Evolutionary conservation across 2,888 invertebrate species (phyloP).

Genomic region (Oxycera nigricornis): DNA sequence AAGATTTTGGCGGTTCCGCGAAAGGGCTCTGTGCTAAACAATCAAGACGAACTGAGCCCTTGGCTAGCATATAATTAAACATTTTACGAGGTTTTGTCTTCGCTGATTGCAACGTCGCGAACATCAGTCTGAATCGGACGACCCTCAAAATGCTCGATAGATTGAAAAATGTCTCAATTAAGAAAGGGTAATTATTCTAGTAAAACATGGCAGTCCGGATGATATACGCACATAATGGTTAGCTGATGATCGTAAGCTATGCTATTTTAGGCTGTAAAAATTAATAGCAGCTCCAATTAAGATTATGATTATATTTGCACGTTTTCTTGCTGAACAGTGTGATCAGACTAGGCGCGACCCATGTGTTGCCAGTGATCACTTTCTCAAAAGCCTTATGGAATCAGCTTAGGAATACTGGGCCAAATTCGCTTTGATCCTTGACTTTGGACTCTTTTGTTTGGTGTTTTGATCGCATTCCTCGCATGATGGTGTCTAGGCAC

Average conservation of each 20-base stretch:
- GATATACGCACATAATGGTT: background rate
- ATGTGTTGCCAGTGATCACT: no score
- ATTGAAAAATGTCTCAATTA: constrained; percentile 47
- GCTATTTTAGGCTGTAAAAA: constrained; percentile 42
- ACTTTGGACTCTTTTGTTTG: no score
- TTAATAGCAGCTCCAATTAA: constrained; percentile 45
- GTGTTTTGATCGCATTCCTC: no score
- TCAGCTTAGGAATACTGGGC: no score
- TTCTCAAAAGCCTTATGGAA: no score
- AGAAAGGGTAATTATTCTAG: background rate
- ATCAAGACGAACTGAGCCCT: background rate
- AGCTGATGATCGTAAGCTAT: background rate
- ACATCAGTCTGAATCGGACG: background rate
- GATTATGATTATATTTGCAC: constrained; percentile 35
- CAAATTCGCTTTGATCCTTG: no score
- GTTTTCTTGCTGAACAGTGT: no score
- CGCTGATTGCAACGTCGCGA: background rate
- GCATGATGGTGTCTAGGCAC: no score
- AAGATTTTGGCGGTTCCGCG: constrained; percentile 4
- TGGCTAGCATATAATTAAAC: constrained; percentile 42
- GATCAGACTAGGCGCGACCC: no score
- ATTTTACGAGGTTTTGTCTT: constrained; percentile 38
- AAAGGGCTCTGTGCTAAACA: constrained; percentile 1
- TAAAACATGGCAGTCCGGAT: background rate
- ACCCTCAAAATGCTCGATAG: constrained; percentile 18